phyloP scores from a whole-genome alignment of 2,888 invertebrate genomes.

The Nomada goodeniana region DNA sequence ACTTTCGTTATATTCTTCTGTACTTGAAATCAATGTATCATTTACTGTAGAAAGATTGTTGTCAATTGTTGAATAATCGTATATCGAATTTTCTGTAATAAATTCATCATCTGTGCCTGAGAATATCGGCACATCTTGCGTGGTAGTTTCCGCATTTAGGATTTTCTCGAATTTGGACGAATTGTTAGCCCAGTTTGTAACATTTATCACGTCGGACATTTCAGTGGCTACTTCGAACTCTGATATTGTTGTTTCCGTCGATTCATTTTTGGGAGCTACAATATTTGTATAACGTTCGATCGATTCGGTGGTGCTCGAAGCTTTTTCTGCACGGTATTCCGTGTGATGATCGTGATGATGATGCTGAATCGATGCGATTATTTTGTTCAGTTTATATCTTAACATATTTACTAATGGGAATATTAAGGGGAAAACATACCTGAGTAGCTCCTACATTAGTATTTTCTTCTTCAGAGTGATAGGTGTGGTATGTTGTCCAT shows the following conservation, averaged over 20 bases:
- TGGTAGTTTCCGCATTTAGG: not conserved
- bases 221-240: not conserved
- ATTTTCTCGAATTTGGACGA: not conserved
- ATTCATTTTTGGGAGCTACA: not conserved
- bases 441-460: not conserved
- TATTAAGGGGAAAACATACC: constrained; percentile 27
- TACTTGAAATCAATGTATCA: not conserved
- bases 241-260: not conserved
- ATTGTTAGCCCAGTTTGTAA: not conserved
- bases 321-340: not conserved
- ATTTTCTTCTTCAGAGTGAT: not conserved
- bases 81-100: not conserved
- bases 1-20: not conserved
- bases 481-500: constrained; percentile 45
- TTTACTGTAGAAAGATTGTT: not conserved
- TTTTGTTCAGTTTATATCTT: not conserved
- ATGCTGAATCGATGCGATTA: constrained; percentile 10
- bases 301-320: constrained; percentile 1
- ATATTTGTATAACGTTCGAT: not conserved
- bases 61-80: not conserved
- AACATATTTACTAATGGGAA: not conserved
- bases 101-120: not conserved
- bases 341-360: not conserved
- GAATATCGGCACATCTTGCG: not conserved
- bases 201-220: not conserved